Conservation (phyloP, 2,797 vertebrate species). For the Pantherophis alleghaniensis region DNA sequence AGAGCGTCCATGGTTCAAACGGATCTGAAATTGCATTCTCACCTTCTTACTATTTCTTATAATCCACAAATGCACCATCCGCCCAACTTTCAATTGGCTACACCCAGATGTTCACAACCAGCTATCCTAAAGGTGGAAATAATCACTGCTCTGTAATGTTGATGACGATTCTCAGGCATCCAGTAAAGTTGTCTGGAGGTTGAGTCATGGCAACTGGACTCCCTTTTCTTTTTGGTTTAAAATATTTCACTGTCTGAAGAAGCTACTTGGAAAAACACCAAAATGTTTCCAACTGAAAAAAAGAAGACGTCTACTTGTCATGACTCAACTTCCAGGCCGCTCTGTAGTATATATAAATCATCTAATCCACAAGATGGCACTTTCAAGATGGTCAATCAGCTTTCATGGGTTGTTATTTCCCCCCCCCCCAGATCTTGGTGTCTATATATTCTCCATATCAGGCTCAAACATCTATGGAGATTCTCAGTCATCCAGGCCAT, state of each 20-base stretch:
- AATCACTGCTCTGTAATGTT: background rate
- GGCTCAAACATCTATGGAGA: too few species aligned
- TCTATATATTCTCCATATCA: background rate
- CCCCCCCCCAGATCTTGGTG: background rate
- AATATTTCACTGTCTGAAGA: too few species aligned
- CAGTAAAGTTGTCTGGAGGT: too few species aligned
- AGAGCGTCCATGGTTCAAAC: background rate
- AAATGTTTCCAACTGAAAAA: too few species aligned
- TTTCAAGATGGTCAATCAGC: background rate
- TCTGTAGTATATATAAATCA: background rate
- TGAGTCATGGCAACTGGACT: too few species aligned
- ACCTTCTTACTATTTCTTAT: background rate
- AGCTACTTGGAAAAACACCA: too few species aligned
- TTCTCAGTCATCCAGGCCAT: too few species aligned
- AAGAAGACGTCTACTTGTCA: too few species aligned
- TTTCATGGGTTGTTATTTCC: background rate
- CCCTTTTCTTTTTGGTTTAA: too few species aligned
- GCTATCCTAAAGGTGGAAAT: background rate
- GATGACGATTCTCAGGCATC: too few species aligned
- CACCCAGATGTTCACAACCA: background rate
- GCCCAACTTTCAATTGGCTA: background rate
- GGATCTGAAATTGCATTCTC: background rate
- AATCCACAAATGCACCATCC: background rate
- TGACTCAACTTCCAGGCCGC: too few species aligned
- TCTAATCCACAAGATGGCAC: background rate